Conservation (phyloP, 2,888 invertebrate genomes). For the Eurytoma adleriae region DNA sequence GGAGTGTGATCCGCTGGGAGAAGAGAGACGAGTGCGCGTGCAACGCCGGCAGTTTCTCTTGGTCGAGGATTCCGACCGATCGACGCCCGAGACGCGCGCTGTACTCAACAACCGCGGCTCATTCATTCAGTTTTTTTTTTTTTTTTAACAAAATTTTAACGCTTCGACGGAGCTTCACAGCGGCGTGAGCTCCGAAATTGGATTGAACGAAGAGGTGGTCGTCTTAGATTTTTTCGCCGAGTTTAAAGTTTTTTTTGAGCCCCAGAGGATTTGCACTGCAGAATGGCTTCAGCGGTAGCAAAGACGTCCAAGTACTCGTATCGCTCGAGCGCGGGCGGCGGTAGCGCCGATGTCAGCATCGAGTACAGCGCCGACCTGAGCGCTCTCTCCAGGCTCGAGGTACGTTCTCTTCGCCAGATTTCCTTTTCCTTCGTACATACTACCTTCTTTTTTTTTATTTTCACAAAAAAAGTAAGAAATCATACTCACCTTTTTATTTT, state of each 20-base stretch:
- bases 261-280: neutral
- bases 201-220: slow-evolving; percentile 2
- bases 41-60: slow-evolving; percentile 22
- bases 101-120: slow-evolving; percentile 4
- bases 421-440: neutral
- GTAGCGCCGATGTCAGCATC: slow-evolving; percentile 92
- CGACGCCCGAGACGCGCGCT: slow-evolving; percentile 41
- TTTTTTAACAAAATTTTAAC: neutral
- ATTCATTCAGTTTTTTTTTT: slow-evolving; percentile 1
- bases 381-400: slow-evolving; percentile 96
- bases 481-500: neutral
- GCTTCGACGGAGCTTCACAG: slow-evolving; percentile 24
- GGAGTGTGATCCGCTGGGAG: slow-evolving; percentile 56
- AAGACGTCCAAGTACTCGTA: slow-evolving; percentile 95
- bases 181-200: neutral
- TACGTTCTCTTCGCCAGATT: slow-evolving; percentile 77
- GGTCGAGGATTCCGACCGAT: slow-evolving; percentile 28
- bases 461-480: neutral
- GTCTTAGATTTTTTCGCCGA: neutral
- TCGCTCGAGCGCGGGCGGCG: slow-evolving; percentile 89
- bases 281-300: slow-evolving; percentile 76
- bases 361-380: slow-evolving; percentile 96
- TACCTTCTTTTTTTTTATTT: slow-evolving; percentile 12
- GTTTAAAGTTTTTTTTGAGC: too few species aligned
- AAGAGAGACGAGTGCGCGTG: slow-evolving; percentile 60